Percentiles rank a stretch among this genome's conserved stretches.
Conservation (phyloP, 2,888 invertebrate genomes). For the Zeuzera pyrina region DNA sequence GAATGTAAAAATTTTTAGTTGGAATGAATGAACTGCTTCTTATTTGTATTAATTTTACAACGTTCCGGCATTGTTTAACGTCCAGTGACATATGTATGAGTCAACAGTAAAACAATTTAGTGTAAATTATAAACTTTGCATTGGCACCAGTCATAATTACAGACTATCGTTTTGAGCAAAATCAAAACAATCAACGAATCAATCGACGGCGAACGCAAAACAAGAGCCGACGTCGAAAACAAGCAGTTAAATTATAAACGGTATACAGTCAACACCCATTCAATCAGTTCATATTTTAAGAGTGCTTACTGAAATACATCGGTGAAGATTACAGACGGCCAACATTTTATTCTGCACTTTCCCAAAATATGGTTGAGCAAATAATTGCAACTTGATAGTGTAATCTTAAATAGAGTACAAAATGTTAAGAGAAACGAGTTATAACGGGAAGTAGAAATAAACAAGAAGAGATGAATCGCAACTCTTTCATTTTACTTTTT, state of each 20-base stretch:
- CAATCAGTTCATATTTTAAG: too few relatives aligned
- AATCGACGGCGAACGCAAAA: constrained; percentile 31
- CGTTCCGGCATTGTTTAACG: too few relatives aligned
- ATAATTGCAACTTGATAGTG: too few relatives aligned
- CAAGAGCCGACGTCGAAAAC: constrained; percentile 29
- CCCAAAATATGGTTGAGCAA: too few relatives aligned
- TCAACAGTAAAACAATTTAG: neutral
- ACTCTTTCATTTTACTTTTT: constrained; percentile 35
- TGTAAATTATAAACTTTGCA: neutral
- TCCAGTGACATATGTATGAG: neutral
- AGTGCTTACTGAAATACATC: too few relatives aligned
- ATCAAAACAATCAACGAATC: constrained; percentile 37
- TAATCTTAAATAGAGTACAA: constrained; percentile 7
- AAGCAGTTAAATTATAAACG: constrained; percentile 38
- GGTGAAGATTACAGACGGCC: too few relatives aligned
- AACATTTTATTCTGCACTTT: too few relatives aligned
- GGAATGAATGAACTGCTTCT: too few relatives aligned
- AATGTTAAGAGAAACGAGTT: constrained; percentile 31
- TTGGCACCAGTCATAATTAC: neutral
- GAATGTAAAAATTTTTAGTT: too few relatives aligned
- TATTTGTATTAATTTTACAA: too few relatives aligned
- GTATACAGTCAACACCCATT: constrained; percentile 21
- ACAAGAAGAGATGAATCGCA: constrained; percentile 47
- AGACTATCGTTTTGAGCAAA: constrained; percentile 29
- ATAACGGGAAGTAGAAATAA: constrained; percentile 40